A percentile compares a stretch with the other conserved stretches of the same genome.
phyloP scores from a whole-genome alignment of 2,113 vertebrate genomes.

The Psammodynastes pulverulentus region DNA sequence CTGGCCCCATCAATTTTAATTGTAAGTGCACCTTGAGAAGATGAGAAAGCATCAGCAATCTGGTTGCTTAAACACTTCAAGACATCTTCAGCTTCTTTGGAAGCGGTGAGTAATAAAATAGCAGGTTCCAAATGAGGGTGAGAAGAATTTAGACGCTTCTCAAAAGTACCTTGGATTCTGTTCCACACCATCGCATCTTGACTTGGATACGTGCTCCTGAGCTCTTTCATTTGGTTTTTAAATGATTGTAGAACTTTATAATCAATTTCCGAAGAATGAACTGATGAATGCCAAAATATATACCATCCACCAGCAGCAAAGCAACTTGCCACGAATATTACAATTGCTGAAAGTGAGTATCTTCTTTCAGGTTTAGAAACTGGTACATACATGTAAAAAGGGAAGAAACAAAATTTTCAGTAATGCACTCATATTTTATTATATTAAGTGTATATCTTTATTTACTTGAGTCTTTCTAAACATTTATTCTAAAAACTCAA shows the following conservation, averaged over 20 bases:
- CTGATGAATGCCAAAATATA: background rate
- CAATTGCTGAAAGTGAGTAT: slow-evolving; percentile 2
- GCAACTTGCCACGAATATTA: background rate
- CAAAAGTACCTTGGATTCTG: slow-evolving; percentile 74
- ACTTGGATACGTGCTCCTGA: slow-evolving; percentile 71
- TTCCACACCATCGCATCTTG: slow-evolving; percentile 83
- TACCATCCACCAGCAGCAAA: background rate
- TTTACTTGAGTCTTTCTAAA: background rate
- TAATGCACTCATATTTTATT: slow-evolving; percentile 18
- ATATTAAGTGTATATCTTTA: background rate
- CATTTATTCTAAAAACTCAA: background rate
- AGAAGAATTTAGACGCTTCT: slow-evolving; percentile 75
- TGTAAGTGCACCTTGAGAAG: slow-evolving; percentile 70
- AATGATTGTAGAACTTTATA: slow-evolving; percentile 60
- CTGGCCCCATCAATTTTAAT: slow-evolving; percentile 78
- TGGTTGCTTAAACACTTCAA: slow-evolving; percentile 80
- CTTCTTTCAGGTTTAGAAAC: slow-evolving; percentile 26
- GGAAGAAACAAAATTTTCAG: slow-evolving; percentile 12
- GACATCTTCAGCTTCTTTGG: slow-evolving; percentile 73
- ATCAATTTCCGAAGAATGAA: slow-evolving; percentile 19
- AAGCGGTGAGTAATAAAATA: slow-evolving; percentile 85
- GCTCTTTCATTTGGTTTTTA: slow-evolving; percentile 66
- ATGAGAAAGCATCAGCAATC: slow-evolving; percentile 80
- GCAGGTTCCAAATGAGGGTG: slow-evolving; percentile 75
- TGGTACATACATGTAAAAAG: background rate